phyloP scores from a whole-genome alignment of 2,888 invertebrate genomes.

The Aleiodes leptofemur region DNA sequence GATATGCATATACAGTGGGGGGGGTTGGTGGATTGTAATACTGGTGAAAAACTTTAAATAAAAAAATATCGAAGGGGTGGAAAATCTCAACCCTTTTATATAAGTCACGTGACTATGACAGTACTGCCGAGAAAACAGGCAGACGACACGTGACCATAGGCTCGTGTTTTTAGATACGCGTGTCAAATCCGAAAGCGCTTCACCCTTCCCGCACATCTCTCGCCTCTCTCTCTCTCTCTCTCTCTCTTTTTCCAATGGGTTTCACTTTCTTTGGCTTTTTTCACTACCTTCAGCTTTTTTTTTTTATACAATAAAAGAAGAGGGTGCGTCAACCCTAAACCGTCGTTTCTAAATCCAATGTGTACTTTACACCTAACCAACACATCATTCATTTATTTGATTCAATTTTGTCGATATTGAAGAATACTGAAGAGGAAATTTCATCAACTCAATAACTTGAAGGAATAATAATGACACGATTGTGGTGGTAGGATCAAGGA shows the following conservation, averaged over 20 bases:
- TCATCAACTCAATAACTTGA: not conserved
- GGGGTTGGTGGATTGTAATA: conserved; percentile 16
- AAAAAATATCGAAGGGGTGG: conserved; percentile 47
- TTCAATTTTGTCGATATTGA: not conserved
- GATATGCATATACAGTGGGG: conserved; percentile 14
- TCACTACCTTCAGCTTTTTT: conserved; percentile 12
- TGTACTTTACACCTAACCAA: not conserved
- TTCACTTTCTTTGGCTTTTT: conserved; percentile 30
- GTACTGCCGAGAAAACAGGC: conserved; percentile 54
- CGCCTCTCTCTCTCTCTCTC: conserved; percentile 20
- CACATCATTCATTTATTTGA: not conserved
- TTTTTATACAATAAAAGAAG: conserved; percentile 22
- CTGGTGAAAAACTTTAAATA: conserved; percentile 20
- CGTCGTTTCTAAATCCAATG: conserved; percentile 27
- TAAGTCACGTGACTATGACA: conserved; percentile 72
- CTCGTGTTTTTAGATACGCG: conserved; percentile 71
- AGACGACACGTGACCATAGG: conserved; percentile 65
- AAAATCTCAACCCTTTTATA: conserved; percentile 75
- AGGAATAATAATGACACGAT: not conserved
- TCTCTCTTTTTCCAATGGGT: conserved; percentile 22
- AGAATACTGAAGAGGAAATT: too few relatives aligned
- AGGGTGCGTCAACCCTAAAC: conserved; percentile 23
- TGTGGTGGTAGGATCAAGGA: not conserved
- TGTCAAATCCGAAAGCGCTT: conserved; percentile 73
- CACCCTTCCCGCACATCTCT: conserved; percentile 36